Percentiles rank a stretch among this genome's conserved stretches.
These are phyloP conservation scores for Pampus argenteus DNA, from an alignment of 2,797 vertebrate genomes.

Conservation along the genomic window DNA sequence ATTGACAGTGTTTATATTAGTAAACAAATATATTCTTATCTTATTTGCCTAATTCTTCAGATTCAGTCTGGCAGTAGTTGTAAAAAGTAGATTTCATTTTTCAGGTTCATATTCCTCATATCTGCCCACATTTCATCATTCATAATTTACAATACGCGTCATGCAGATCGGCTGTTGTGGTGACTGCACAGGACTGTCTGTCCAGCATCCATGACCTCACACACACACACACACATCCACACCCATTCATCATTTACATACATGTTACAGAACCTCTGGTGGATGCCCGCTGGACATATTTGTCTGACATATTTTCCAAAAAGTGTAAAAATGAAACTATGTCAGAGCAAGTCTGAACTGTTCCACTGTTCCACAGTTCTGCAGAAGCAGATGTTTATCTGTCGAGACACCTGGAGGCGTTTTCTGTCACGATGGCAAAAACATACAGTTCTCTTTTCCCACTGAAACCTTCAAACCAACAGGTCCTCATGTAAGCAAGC, in stretches of 20 bases:
- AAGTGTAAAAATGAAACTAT: slow-evolving; percentile 8
- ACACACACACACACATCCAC: neutral
- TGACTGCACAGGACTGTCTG: neutral
- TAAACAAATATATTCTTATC: too few relatives aligned
- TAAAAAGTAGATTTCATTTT: too few relatives aligned
- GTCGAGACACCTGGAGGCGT: neutral
- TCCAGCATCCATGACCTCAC: neutral
- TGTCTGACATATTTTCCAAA: slow-evolving; percentile 11
- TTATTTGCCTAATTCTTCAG: too few relatives aligned
- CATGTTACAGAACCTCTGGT: neutral
- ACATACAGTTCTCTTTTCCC: neutral
- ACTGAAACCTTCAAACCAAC: slow-evolving; percentile 8
- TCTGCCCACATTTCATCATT: too few relatives aligned
- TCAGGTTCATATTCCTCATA: too few relatives aligned
- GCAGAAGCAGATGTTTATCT: neutral
- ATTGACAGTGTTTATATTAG: too few relatives aligned
- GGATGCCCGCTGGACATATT: neutral
- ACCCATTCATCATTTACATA: neutral
- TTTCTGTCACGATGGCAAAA: slow-evolving; percentile 18
- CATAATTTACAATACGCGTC: too few relatives aligned
- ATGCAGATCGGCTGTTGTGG: too few relatives aligned
- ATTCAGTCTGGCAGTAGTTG: too few relatives aligned
- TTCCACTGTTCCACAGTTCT: neutral
- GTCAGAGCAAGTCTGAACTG: slow-evolving; percentile 39
- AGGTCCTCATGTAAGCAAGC: slow-evolving; percentile 24